These are phyloP conservation scores for Cotesia vestalis DNA, from an alignment of 1,140 invertebrate genomes.

Conservation along the genomic window DNA sequence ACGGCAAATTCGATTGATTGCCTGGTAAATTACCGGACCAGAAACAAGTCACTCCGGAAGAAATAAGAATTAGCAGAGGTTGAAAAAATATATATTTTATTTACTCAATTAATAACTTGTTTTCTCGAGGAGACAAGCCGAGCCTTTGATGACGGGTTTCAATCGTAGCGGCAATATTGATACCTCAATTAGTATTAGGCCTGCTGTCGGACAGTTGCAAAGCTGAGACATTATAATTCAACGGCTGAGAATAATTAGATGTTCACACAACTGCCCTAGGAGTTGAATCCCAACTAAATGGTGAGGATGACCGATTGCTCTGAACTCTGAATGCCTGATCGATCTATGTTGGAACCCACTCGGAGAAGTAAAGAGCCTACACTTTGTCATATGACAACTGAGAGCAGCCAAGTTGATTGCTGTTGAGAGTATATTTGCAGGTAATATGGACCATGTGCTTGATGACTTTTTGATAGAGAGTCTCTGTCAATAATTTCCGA, in stretches of 20 bases:
- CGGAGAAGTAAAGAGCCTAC: neutral
- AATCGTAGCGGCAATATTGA: conserved; percentile 16
- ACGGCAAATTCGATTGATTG: conserved; percentile 31
- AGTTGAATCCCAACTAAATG: neutral
- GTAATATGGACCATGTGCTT: neutral
- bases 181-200: conserved; percentile 5
- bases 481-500: too few species aligned
- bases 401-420: neutral
- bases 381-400: conserved; percentile 17
- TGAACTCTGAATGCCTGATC: neutral
- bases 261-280: neutral
- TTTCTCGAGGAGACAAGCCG: too few species aligned
- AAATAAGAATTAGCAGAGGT: too few species aligned
- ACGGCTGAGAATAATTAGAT: neutral
- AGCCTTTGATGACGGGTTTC: neutral
- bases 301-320: neutral
- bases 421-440: conserved; percentile 13
- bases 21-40: conserved; percentile 22
- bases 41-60: neutral
- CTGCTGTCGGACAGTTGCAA: conserved; percentile 13
- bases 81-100: neutral
- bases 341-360: conserved; percentile 1
- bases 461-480: too few species aligned
- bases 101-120: neutral
- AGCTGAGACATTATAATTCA: neutral